Percentiles rank a stretch among this genome's conserved stretches.
Conservation (phyloP, 1,140 invertebrate species). For the Manduca sexta region DNA sequence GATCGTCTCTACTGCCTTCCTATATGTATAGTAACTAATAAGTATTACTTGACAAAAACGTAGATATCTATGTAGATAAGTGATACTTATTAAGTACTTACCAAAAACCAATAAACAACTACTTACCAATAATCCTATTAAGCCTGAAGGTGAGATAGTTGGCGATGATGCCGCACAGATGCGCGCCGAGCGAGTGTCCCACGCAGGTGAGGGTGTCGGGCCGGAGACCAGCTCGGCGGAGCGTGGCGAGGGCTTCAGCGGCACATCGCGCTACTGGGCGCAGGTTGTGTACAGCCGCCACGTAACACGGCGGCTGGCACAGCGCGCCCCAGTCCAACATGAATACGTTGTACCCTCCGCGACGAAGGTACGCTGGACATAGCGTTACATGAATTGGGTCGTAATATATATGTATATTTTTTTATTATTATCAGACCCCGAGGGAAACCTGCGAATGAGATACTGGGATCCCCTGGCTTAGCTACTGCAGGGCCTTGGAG, state of each 20-base stretch:
- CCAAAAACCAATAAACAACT: too few relatives aligned
- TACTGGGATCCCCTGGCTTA: too few relatives aligned
- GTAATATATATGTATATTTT: too few relatives aligned
- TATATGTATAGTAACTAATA: too few relatives aligned
- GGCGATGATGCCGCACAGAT: constrained; percentile 82
- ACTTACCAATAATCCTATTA: constrained; percentile 61
- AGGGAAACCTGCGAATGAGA: too few relatives aligned
- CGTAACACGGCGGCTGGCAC: constrained; percentile 81
- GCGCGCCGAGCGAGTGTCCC: constrained; percentile 83
- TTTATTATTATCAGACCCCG: too few relatives aligned
- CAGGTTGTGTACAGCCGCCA: constrained; percentile 80
- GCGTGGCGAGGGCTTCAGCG: constrained; percentile 74
- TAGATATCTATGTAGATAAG: too few relatives aligned
- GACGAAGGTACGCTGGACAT: constrained; percentile 76
- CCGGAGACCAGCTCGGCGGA: constrained; percentile 76
- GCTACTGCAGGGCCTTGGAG: too few relatives aligned
- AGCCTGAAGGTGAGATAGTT: constrained; percentile 69
- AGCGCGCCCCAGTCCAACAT: constrained; percentile 83
- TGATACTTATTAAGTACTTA: too few relatives aligned
- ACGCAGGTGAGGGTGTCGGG: constrained; percentile 79
- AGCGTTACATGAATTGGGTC: too few relatives aligned
- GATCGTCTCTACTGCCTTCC: too few relatives aligned
- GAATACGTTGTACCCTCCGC: constrained; percentile 84
- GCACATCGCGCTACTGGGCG: constrained; percentile 79
- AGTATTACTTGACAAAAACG: too few relatives aligned